Evolutionary conservation across 2,113 vertebrate genomes (phyloP), one percentile per base, ranked within the genome.

Genomic region (Sorex araneus): DNA sequence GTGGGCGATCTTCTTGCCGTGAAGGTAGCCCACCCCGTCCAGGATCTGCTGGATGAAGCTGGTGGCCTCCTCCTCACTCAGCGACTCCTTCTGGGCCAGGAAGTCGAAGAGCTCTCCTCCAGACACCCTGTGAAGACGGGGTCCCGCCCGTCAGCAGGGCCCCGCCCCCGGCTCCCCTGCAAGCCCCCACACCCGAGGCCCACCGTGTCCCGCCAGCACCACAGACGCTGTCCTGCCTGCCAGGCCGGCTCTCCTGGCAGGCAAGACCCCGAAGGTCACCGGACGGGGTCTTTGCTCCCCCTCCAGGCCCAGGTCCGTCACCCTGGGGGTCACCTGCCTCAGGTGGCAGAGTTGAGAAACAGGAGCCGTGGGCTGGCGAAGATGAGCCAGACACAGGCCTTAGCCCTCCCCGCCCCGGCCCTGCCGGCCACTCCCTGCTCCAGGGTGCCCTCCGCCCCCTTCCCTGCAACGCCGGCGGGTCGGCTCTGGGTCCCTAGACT

Each of bases 41-140:
- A 99, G 98, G 96, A 99, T 99, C 98, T 99, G 99, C 95, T 99
- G 99, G 95, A 99, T 99, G 97, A 99, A 99, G 96, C 98, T 98
- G 23, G 99, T 99, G 95, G 99, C 99, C 91, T 99, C 99, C 93
- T 99, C 99, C 93, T 99, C 99, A 95, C 99, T 99, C 94, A 99
- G 97, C 16, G 99, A 99, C 95, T 99, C 99, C 93, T 99, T 99
- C 96, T 99, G 99, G 85, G 99, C 99, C 97, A 99, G 94, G 95
- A 99, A 99, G 94, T 99, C 99, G 86, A 99, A 99, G 54, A 99
- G 98, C 95, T 99, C 99, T 93, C 99, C 99, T 94, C 99, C 99
- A 36, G 99, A 99, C 54, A 99, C 99, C 54, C 99, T 99, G 97
- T 4, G 93, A 97, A 28, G 6, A 13, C 5, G 13, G 47, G 47